phyloP scores from a whole-genome alignment of 2,888 invertebrate genomes.

The Apodemia duryi region DNA sequence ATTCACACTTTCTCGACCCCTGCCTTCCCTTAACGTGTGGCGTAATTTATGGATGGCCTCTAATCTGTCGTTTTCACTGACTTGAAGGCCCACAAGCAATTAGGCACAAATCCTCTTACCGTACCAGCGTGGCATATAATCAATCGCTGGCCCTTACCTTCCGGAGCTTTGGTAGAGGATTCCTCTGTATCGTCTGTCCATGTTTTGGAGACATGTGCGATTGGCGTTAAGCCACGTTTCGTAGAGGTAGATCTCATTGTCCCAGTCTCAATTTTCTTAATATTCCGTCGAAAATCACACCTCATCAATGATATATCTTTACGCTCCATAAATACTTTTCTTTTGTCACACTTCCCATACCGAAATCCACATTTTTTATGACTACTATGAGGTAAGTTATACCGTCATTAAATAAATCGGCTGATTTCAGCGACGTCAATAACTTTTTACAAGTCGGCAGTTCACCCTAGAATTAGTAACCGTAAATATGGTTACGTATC shows the following conservation, averaged over 20 bases:
- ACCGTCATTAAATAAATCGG: neutral
- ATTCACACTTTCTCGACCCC: no score
- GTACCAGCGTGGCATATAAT: conserved; percentile 32
- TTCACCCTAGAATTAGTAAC: neutral
- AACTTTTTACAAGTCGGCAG: no score
- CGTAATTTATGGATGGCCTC: no score
- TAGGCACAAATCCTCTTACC: conserved; percentile 26
- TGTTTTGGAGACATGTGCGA: neutral
- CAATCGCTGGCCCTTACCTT: conserved; percentile 17
- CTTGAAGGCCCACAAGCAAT: no score
- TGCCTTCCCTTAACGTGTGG: no score
- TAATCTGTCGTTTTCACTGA: no score
- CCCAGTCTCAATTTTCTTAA: conserved; percentile 6
- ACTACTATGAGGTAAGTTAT: neutral
- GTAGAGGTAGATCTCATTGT: conserved; percentile 6
- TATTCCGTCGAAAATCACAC: conserved; percentile 12
- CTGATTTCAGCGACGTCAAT: no score
- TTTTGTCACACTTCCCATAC: conserved; percentile 1
- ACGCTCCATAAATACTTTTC: neutral
- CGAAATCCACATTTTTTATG: neutral
- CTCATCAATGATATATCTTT: conserved; percentile 3
- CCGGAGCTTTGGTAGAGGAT: conserved; percentile 1
- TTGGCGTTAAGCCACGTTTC: conserved; percentile 9
- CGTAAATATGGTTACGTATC: neutral
- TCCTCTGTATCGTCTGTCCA: conserved; percentile 15